Percentiles rank a stretch among this genome's conserved stretches.
phyloP scores from a whole-genome alignment of 2,797 vertebrate genomes.

The Lepus townsendii region DNA sequence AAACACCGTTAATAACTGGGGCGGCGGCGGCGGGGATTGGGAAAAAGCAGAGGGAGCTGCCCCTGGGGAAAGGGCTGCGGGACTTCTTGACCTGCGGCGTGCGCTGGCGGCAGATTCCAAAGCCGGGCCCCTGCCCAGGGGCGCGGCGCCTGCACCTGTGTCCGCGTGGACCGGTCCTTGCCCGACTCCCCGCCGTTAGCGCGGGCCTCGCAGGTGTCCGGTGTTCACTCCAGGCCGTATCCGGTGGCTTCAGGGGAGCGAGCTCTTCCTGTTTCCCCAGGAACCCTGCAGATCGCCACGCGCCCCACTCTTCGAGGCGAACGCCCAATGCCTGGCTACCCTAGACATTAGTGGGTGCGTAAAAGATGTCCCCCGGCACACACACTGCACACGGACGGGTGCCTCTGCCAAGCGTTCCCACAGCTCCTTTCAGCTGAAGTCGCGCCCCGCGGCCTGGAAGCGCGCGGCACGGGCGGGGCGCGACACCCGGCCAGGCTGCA shows the following conservation, averaged over 20 bases:
- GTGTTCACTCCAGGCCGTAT: no score
- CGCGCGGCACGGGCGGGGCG: neutral
- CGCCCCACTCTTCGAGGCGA: neutral
- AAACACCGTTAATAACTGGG: neutral
- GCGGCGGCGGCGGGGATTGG: neutral
- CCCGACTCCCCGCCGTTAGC: accelerated
- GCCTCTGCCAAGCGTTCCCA: neutral
- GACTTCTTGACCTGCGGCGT: neutral
- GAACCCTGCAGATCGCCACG: neutral
- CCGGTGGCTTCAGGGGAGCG: neutral
- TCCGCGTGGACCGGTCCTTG: accelerated
- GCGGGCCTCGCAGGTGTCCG: accelerated
- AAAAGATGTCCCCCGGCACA: neutral
- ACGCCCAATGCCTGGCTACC: neutral
- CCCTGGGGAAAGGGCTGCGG: neutral
- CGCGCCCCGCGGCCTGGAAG: neutral
- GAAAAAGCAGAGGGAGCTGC: no score
- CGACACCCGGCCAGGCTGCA: accelerated
- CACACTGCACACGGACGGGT: neutral
- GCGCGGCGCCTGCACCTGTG: neutral
- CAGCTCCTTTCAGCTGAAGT: neutral
- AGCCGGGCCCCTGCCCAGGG: no score
- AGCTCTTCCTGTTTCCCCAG: neutral
- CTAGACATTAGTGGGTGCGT: no score
- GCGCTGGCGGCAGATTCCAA: no score